Percentiles rank a stretch among this genome's conserved stretches.
These are phyloP conservation scores for Hydrocynus forskahlii DNA, from an alignment of 2,797 vertebrate species.

Conservation along the genomic window DNA sequence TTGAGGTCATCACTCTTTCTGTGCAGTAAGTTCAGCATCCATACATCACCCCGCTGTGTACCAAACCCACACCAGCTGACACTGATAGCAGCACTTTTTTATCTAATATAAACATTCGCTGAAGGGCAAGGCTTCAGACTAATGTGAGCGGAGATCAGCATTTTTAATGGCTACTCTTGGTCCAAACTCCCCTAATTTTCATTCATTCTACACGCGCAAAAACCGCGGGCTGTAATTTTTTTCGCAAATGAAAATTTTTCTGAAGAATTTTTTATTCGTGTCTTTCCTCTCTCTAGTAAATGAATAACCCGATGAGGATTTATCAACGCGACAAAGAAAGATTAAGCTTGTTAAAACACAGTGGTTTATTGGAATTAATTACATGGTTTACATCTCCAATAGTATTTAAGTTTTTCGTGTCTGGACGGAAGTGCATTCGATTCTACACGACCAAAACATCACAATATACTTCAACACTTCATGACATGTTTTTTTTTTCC, in stretches of 20 bases:
- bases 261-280: neutral
- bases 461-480: conserved; percentile 73
- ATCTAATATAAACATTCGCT: conserved; percentile 65
- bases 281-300: neutral
- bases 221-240: neutral
- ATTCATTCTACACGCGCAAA: neutral
- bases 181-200: neutral
- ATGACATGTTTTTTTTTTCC: conserved; percentile 61
- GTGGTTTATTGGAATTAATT: conserved; percentile 92
- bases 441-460: conserved; percentile 77
- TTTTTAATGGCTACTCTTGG: conserved; percentile 34
- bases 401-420: conserved; percentile 84
- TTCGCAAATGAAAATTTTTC: neutral
- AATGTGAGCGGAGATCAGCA: conserved; percentile 33
- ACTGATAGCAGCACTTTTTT: conserved; percentile 50
- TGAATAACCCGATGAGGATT: conserved; percentile 15
- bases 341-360: conserved; percentile 81
- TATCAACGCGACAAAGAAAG: conserved; percentile 58
- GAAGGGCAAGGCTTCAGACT: conserved; percentile 44
- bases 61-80: conserved; percentile 3
- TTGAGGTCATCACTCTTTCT: neutral
- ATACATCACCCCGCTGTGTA: neutral
- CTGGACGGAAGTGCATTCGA: conserved; percentile 84
- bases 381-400: conserved; percentile 90
- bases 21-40: too few relatives aligned